These are phyloP conservation scores for Drosophila ananassae DNA, from an alignment of 1,140 invertebrate genomes.

Conservation along the genomic window DNA sequence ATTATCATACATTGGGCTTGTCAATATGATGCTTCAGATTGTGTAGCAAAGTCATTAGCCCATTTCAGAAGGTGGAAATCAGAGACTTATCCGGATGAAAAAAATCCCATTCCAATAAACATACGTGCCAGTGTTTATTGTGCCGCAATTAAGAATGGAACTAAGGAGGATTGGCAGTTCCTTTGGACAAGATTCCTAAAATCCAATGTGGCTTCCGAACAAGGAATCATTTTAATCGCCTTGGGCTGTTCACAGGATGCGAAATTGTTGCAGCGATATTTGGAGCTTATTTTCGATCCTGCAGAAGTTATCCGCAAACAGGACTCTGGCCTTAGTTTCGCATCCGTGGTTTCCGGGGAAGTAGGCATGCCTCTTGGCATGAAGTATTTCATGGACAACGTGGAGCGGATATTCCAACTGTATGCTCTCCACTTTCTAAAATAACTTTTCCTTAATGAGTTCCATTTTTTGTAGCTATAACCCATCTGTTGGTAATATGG, in stretches of 20 bases:
- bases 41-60: conserved; percentile 86
- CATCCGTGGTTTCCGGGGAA: conserved; percentile 85
- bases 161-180: conserved; percentile 91
- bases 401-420: conserved; percentile 86
- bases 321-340: conserved; percentile 87
- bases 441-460: conserved; percentile 17
- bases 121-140: conserved; percentile 91
- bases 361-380: conserved; percentile 87
- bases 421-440: conserved; percentile 76
- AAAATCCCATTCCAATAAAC: conserved; percentile 90
- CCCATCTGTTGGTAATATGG: conserved; percentile 81
- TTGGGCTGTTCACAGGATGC: conserved; percentile 90
- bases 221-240: conserved; percentile 86
- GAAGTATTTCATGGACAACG: conserved; percentile 87
- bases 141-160: conserved; percentile 89
- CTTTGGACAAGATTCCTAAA: conserved; percentile 89
- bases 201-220: conserved; percentile 89
- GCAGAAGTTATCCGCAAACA: conserved; percentile 88
- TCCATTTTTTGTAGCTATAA: conserved; percentile 77
- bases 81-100: conserved; percentile 85
- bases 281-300: conserved; percentile 87
- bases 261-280: conserved; percentile 89
- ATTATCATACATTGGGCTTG: conserved; percentile 87
- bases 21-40: conserved; percentile 86
- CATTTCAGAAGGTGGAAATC: conserved; percentile 87